phyloP scores from a whole-genome alignment of 1,140 invertebrate genomes.

The Orius insidiosus region DNA sequence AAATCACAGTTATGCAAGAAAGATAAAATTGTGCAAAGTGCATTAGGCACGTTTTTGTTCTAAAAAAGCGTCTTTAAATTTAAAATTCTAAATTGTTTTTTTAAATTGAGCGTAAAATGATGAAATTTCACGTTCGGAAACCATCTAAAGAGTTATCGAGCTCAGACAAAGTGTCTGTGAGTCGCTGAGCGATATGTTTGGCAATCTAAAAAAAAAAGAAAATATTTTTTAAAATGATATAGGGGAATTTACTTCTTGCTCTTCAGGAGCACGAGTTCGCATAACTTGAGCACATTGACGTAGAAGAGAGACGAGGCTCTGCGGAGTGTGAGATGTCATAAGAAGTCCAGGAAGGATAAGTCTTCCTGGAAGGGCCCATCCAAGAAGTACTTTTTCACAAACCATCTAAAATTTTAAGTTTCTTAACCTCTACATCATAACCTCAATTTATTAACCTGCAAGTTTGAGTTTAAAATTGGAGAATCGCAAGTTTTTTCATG shows the following conservation, averaged over 20 bases:
- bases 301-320: constrained; percentile 31
- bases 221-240: not conserved
- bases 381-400: constrained; percentile 43
- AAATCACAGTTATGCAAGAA: too few species aligned
- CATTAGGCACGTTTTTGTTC: too few species aligned
- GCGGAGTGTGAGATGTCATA: constrained; percentile 36
- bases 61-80: too few species aligned
- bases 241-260: not conserved
- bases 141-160: not conserved
- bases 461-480: constrained; percentile 40
- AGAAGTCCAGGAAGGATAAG: constrained; percentile 40
- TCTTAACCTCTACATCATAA: too few species aligned
- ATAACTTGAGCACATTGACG: constrained; percentile 34
- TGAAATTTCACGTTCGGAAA: not conserved
- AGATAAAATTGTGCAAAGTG: too few species aligned
- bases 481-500: constrained; percentile 30
- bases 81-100: too few species aligned
- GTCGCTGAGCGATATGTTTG: not conserved
- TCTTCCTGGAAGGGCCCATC: constrained; percentile 37
- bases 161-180: constrained; percentile 1
- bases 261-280: not conserved
- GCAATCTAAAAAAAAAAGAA: constrained; percentile 1
- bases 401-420: constrained; percentile 29
- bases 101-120: too few species aligned
- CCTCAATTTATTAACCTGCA: constrained; percentile 32